These are phyloP conservation scores for Sinella curviseta DNA, from an alignment of 1,140 invertebrate genomes.

Conservation along the genomic window DNA sequence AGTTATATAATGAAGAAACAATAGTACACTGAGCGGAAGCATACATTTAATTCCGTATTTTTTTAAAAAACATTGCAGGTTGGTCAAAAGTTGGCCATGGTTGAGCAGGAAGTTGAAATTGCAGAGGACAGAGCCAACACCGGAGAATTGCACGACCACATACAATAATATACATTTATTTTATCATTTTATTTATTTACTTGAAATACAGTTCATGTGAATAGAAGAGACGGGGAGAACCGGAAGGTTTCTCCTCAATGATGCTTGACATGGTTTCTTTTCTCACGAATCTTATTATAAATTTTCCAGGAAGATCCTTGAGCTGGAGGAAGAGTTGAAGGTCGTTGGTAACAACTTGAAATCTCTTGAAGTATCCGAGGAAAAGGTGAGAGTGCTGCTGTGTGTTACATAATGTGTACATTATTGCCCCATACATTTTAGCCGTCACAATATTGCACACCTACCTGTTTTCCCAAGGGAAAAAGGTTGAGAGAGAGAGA, in stretches of 20 bases:
- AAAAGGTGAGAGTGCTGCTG: conserved; percentile 32
- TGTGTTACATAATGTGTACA: background rate
- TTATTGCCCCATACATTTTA: conserved; percentile 1
- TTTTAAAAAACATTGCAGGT: too few relatives aligned
- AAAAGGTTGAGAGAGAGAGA: too few relatives aligned
- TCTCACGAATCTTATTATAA: background rate
- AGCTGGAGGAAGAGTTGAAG: conserved; percentile 43
- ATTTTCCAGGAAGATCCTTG: conserved; percentile 38
- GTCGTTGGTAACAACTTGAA: conserved; percentile 44
- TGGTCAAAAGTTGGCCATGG: conserved; percentile 28
- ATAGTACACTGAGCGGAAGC: too few relatives aligned
- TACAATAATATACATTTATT: background rate
- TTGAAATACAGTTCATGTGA: background rate
- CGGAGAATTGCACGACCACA: conserved; percentile 30
- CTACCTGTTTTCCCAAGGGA: too few relatives aligned
- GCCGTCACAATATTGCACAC: too few relatives aligned
- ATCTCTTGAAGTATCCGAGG: conserved; percentile 42
- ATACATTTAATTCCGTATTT: too few relatives aligned
- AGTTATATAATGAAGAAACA: too few relatives aligned
- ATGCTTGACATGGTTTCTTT: background rate
- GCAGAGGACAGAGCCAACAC: conserved; percentile 38
- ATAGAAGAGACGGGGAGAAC: too few relatives aligned
- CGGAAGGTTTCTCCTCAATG: background rate
- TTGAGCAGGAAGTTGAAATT: conserved; percentile 35
- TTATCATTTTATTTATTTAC: background rate